These are phyloP conservation scores for Limonius californicus DNA, from an alignment of 1,140 invertebrate species.

Conservation along the genomic window DNA sequence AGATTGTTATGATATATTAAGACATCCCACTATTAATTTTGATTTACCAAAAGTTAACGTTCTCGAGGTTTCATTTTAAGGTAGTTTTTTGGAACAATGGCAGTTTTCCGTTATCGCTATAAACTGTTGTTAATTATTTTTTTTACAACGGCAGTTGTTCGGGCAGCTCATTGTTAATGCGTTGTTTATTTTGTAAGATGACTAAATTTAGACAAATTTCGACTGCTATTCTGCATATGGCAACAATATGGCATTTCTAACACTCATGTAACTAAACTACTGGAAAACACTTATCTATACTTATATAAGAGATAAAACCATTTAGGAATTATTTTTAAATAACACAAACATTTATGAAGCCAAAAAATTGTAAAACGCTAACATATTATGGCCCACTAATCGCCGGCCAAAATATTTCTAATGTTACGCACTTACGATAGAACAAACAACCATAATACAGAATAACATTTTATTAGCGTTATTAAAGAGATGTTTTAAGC, in stretches of 20 bases:
- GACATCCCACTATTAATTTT: constrained; percentile 26
- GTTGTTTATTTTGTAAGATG: not conserved
- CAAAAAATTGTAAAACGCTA: not conserved
- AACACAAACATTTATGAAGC: constrained; percentile 10
- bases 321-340: constrained; percentile 8
- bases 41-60: constrained; percentile 1
- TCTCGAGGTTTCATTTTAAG: not conserved
- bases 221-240: constrained; percentile 27
- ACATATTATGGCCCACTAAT: not conserved
- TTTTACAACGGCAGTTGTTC: constrained; percentile 17
- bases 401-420: constrained; percentile 1
- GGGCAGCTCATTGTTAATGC: constrained; percentile 18
- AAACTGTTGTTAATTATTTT: not conserved
- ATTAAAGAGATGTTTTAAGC: constrained; percentile 7
- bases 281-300: constrained; percentile 15
- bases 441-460: constrained; percentile 21
- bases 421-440: constrained; percentile 7
- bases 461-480: constrained; percentile 22
- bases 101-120: constrained; percentile 18
- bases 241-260: constrained; percentile 22
- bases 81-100: constrained; percentile 18
- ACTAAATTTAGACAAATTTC: not conserved
- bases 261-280: constrained; percentile 13
- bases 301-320: constrained; percentile 12
- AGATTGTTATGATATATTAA: constrained; percentile 21